Conservation (phyloP, 1,140 invertebrate species). For the Hylyphantes graminicola region DNA sequence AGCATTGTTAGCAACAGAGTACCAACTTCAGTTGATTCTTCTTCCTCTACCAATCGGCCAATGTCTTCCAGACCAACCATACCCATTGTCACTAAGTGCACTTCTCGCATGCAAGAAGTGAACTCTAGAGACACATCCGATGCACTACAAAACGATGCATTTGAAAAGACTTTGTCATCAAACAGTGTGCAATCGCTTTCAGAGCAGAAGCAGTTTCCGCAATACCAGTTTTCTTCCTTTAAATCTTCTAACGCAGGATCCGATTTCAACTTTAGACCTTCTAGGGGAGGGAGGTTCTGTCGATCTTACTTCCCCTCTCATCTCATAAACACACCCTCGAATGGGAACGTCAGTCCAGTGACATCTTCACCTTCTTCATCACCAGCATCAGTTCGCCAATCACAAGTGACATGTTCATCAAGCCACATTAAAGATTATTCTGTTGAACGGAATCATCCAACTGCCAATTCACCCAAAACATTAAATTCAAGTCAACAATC, state of each 20-base stretch:
- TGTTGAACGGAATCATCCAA: constrained; percentile 13
- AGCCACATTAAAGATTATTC: background rate
- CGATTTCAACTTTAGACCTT: constrained; percentile 46
- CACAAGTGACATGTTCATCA: background rate
- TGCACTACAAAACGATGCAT: too few species aligned
- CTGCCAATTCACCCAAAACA: background rate
- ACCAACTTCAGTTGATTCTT: background rate
- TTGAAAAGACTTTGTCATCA: too few species aligned
- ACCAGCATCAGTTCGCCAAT: background rate
- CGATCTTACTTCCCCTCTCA: constrained; percentile 53
- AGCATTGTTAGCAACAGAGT: background rate
- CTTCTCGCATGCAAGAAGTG: too few species aligned
- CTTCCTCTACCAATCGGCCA: too few species aligned
- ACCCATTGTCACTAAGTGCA: too few species aligned
- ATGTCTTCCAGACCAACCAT: too few species aligned
- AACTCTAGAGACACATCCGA: too few species aligned
- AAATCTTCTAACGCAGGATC: background rate
- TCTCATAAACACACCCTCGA: constrained; percentile 25
- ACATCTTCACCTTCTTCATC: background rate
- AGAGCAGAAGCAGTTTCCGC: background rate
- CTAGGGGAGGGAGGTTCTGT: constrained; percentile 52
- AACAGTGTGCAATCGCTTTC: too few species aligned
- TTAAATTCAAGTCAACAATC: background rate
- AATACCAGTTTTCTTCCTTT: constrained; percentile 16
- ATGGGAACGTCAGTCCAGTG: background rate